Percentiles rank a stretch among this genome's conserved stretches.
Conservation (phyloP, 2,888 invertebrate genomes). For the Thereva nobilitata region DNA sequence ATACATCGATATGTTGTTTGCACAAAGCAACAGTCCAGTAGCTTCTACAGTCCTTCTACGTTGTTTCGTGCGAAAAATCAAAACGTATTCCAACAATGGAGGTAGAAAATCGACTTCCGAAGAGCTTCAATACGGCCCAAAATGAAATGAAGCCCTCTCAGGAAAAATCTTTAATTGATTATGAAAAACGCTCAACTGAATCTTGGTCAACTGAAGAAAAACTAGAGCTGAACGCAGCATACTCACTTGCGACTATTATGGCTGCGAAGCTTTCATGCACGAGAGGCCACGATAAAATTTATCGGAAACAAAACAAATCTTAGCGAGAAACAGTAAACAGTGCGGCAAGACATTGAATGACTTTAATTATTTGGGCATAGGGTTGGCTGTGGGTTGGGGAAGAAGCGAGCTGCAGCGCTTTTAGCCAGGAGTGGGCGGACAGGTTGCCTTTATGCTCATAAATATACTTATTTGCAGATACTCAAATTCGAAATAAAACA, state of each 20-base stretch:
- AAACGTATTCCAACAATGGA: not conserved
- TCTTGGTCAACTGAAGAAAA: slow-evolving; percentile 26
- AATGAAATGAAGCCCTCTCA: slow-evolving; percentile 9
- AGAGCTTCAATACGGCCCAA: not conserved
- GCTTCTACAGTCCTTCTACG: no score
- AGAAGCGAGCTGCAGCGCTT: no score
- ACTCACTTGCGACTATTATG: slow-evolving; percentile 9
- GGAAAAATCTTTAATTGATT: slow-evolving; percentile 18
- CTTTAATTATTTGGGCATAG: no score
- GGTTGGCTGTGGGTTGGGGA: no score
- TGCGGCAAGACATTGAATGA: no score
- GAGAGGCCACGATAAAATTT: slow-evolving; percentile 25
- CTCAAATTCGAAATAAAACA: no score
- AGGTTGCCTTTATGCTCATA: no score
- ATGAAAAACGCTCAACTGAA: slow-evolving; percentile 24
- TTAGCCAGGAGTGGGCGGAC: no score
- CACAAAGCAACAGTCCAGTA: no score
- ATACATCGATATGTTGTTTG: not conserved
- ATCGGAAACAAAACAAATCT: slow-evolving; percentile 28
- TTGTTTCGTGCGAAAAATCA: not conserved
- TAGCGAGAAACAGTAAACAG: not conserved
- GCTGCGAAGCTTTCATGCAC: slow-evolving; percentile 17
- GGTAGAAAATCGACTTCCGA: slow-evolving; percentile 12
- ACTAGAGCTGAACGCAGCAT: not conserved
- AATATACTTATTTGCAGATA: no score